Conservation (phyloP, 2,113 vertebrate species). For the western clawed frog (Xenopus tropicalis) region UCB_Xtro_10.0 CM004443.2:165123501-165124000, state of each 20-base stretch:
- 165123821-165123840: not conserved
- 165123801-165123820: not conserved
- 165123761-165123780: constrained; percentile 26
- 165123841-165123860: not conserved
- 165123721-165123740: not conserved
- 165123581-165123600: constrained; percentile 72
- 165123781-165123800: not conserved
- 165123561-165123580: constrained; percentile 62
- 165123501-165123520: not conserved
- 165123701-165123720: constrained; percentile 38
- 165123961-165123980: too few species aligned
- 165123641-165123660: constrained; percentile 63
- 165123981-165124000: too few species aligned
- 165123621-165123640: constrained; percentile 68
- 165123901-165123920: too few species aligned
- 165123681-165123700: constrained; percentile 59
- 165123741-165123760: constrained; percentile 38
- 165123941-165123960: too few species aligned
- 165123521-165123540: constrained; percentile 42
- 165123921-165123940: too few species aligned
- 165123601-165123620: constrained; percentile 67
- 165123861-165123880: too few species aligned
- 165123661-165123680: constrained; percentile 71
- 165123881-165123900: too few species aligned
- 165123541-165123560: constrained; percentile 57